Conservation (phyloP, 2,113 vertebrate species). For the Chunga burmeisteri region DNA sequence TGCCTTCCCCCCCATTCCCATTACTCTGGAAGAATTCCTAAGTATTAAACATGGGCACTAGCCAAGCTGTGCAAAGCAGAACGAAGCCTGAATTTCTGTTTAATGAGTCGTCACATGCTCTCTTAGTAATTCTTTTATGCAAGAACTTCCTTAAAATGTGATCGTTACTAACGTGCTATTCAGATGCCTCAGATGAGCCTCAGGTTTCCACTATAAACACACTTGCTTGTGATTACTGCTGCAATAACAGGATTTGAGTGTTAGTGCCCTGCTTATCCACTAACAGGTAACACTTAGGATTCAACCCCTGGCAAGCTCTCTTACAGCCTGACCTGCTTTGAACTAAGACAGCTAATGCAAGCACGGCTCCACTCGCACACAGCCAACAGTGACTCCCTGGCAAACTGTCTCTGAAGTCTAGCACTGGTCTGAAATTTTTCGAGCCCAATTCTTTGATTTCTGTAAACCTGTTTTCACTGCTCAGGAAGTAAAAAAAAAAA, state of each 20-base stretch:
- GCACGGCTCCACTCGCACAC: neutral
- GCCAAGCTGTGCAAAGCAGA: neutral
- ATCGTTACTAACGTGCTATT: neutral
- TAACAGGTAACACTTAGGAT: neutral
- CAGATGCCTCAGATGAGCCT: neutral
- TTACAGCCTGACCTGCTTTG: neutral
- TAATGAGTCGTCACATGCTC: neutral
- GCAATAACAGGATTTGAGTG: neutral
- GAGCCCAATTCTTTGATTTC: neutral
- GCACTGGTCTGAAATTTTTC: neutral
- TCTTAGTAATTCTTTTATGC: neutral
- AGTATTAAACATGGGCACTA: neutral
- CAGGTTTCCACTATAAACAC: neutral
- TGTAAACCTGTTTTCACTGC: neutral
- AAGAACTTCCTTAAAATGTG: neutral
- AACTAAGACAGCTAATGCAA: neutral
- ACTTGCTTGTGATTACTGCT: neutral
- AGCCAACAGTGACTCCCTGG: neutral
- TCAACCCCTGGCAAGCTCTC: neutral
- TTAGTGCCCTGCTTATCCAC: neutral
- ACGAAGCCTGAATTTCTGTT: neutral
- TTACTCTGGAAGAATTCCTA: neutral
- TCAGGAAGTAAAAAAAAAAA: neutral
- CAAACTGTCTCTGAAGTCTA: neutral
- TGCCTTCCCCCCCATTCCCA: neutral